These are phyloP conservation scores for Nemotelus pantherinus DNA, from an alignment of 2,888 invertebrate genomes.

Conservation along the genomic window DNA sequence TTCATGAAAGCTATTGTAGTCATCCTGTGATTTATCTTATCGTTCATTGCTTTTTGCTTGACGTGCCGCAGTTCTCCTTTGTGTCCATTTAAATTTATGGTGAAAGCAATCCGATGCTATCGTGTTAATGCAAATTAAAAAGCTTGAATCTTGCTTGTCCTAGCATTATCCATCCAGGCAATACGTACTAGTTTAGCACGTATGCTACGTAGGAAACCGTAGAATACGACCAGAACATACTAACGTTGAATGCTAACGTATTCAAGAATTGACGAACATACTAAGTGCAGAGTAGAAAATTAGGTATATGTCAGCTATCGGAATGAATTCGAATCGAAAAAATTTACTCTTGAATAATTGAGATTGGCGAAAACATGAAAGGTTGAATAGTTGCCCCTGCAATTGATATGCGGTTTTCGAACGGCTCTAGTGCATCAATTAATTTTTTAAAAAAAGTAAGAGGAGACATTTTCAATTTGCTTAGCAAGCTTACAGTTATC, in stretches of 20 bases:
- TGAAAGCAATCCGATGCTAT: constrained; percentile 12
- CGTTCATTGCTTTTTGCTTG: constrained; percentile 4
- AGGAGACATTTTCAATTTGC: too few relatives aligned
- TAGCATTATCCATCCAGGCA: not conserved
- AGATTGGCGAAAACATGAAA: too few relatives aligned
- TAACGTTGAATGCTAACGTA: too few relatives aligned
- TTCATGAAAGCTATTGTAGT: not conserved
- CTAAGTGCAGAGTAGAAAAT: not conserved
- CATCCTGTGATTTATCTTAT: not conserved
- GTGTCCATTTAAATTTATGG: constrained; percentile 23
- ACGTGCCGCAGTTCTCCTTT: not conserved
- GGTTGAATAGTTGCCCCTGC: too few relatives aligned
- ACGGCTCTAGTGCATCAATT: too few relatives aligned
- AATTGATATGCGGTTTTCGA: too few relatives aligned
- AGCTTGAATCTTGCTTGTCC: not conserved
- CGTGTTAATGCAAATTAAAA: constrained; percentile 30
- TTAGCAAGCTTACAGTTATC: too few relatives aligned
- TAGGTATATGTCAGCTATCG: not conserved
- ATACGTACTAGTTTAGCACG: too few relatives aligned
- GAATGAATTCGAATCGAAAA: too few relatives aligned
- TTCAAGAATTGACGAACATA: not conserved
- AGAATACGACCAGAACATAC: not conserved
- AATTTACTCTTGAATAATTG: too few relatives aligned
- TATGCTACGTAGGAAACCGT: not conserved
- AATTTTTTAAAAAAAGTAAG: too few relatives aligned